These are phyloP conservation scores for Chiroxiphia lanceolata DNA, from an alignment of 2,797 vertebrate species.

Conservation along the genomic window DNA sequence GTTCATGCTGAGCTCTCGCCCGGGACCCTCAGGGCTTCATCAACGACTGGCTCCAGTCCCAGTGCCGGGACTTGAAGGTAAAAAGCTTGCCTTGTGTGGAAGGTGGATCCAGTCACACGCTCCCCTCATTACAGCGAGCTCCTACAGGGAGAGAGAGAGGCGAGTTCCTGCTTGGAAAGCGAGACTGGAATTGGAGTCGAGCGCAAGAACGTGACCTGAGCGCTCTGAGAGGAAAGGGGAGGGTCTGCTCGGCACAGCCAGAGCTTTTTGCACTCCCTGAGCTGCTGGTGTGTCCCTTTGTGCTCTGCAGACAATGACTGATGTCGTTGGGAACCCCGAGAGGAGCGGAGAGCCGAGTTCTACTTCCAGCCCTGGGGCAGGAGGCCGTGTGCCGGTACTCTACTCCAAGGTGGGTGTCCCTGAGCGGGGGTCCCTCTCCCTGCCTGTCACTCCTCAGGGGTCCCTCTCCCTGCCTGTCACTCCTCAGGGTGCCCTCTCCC, in stretches of 20 bases:
- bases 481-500: no score
- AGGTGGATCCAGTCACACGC: not conserved
- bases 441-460: not conserved
- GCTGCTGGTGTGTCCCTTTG: not conserved
- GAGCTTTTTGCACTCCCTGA: not conserved
- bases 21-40: constrained; percentile 99
- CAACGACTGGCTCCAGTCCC: constrained; percentile 99
- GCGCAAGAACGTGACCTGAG: not conserved
- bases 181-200: not conserved
- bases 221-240: not conserved
- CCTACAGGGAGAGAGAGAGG: not conserved
- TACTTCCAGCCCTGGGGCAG: constrained; percentile 99
- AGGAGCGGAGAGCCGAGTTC: constrained; percentile 96
- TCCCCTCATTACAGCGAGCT: constrained; percentile 11
- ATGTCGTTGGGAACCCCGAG: constrained; percentile 98
- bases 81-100: constrained; percentile 47
- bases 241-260: not conserved
- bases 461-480: no score
- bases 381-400: constrained; percentile 97
- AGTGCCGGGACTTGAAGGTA: constrained; percentile 98
- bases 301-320: constrained; percentile 91
- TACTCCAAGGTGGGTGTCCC: constrained; percentile 89
- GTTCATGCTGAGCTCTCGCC: constrained; percentile 99
- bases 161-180: not conserved
- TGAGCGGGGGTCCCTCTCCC: rapidly evolving